Evolutionary conservation across 2,888 invertebrate species (phyloP), one percentile per base, ranked within the genome.

Genomic region (Eupeodes luniger): DNA sequence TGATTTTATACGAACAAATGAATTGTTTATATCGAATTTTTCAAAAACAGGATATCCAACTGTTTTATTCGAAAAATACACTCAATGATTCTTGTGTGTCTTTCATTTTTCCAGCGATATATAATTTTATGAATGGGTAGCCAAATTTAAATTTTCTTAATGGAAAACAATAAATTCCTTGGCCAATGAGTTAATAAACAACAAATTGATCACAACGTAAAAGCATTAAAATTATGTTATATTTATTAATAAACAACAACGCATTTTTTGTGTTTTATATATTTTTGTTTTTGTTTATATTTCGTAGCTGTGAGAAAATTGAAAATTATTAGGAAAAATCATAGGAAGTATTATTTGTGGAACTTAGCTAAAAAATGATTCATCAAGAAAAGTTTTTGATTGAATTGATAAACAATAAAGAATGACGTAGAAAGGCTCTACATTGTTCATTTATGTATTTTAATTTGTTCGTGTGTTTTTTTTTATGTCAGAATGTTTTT

Each of bases 1-100:
- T 72, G 64, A 40, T 55, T 55, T 62, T 62, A 44, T 14, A 40
- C 40, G 1, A 40, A 40, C 2, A 40, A 40, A 40, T 7, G 9
- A 40, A 40, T 40, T 78, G 70, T 78, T 44, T 55, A 49, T 79
- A 44, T 67, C 19, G 11, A 75, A 55, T 83, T 74, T 70, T 77
- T 57, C 80, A 80, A 85, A 12, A 74, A 85, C 75, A 85, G 72
- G 79, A 85, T 80, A 80, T 49, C 64, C 40, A 57, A 76, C 57
- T 85, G 75, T 85, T 75, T 80, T 75, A 80, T 80, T 59, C 57
- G 40, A 64, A 80, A 70, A 12, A 55, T 47, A 3, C 47, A 12
- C 36, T 59, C 9, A 59, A 59, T 59, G 59, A 59, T 9, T 67
- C 69, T 81, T 49, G 12, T 27, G 27, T 69, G 4, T 40, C 49